Conservation (phyloP, 2,888 invertebrate genomes). For the Pycnomerus fuliginosus region DNA sequence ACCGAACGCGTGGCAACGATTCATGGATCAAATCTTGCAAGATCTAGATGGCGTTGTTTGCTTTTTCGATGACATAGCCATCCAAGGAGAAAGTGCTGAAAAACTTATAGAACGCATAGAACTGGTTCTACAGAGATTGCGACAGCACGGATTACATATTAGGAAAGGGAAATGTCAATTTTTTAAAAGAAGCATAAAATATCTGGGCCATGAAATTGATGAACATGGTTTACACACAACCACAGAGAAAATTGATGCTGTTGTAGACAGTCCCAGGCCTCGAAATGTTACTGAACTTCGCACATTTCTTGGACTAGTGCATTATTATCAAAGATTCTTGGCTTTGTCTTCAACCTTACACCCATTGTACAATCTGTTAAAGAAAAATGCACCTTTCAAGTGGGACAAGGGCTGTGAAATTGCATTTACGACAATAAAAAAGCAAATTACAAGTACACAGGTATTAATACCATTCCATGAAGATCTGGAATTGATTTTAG, state of each 20-base stretch:
- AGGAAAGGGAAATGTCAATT: slow-evolving; percentile 5
- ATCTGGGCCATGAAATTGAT: slow-evolving; percentile 1
- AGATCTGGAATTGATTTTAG: slow-evolving; percentile 32
- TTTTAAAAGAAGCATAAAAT: background rate
- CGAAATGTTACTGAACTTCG: slow-evolving; percentile 6
- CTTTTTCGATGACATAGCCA: slow-evolving; percentile 40
- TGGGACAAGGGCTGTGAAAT: slow-evolving; percentile 3
- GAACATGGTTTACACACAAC: background rate
- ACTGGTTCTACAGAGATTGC: background rate
- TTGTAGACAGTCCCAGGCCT: background rate
- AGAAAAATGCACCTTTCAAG: background rate
- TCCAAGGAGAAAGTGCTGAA: slow-evolving; percentile 28
- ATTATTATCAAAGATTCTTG: slow-evolving; percentile 6
- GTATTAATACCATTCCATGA: slow-evolving; percentile 33
- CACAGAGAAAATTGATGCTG: slow-evolving; percentile 3
- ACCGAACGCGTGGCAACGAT: slow-evolving; percentile 36
- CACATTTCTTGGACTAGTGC: slow-evolving; percentile 2
- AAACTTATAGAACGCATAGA: slow-evolving; percentile 6
- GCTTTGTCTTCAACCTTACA: slow-evolving; percentile 4
- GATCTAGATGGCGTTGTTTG: slow-evolving; percentile 33
- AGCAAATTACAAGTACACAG: slow-evolving; percentile 27
- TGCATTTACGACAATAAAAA: background rate
- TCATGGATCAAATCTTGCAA: slow-evolving; percentile 38
- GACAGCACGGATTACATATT: slow-evolving; percentile 3
- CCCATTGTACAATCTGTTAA: slow-evolving; percentile 2